Conservation (phyloP, 2,113 vertebrate species). For the Drymodes brunneopygia region DNA sequence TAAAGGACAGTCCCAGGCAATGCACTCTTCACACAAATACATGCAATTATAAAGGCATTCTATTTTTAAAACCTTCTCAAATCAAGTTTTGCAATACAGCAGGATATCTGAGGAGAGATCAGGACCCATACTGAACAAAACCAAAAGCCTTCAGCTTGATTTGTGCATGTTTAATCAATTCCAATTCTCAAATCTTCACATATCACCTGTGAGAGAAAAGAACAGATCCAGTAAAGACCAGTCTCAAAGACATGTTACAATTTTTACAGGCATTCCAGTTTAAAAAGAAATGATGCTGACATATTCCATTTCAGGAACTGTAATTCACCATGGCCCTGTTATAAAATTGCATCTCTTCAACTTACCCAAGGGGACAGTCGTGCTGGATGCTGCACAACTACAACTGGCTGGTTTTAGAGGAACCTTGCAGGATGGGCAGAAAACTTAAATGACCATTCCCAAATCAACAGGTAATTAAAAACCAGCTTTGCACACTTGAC, state of each 20-base stretch:
- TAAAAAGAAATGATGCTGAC: neutral
- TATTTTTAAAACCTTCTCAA: conserved; percentile 43
- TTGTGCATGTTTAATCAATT: conserved; percentile 34
- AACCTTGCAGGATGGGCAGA: neutral
- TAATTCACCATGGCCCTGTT: neutral
- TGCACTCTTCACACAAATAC: conserved; percentile 51
- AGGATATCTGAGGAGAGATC: conserved; percentile 36
- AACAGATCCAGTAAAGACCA: neutral
- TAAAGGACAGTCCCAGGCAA: conserved; percentile 1
- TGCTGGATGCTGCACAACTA: neutral
- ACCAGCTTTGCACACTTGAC: neutral
- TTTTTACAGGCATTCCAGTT: neutral
- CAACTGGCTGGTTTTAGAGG: neutral
- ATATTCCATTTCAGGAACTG: neutral
- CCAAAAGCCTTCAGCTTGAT: neutral
- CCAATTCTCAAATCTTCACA: conserved; percentile 44
- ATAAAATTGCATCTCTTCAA: neutral
- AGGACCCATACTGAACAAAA: conserved; percentile 31
- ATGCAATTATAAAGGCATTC: conserved; percentile 51
- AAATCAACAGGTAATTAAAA: neutral
- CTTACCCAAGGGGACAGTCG: neutral
- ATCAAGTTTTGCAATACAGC: conserved; percentile 28
- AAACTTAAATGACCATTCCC: neutral
- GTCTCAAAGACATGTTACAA: neutral
- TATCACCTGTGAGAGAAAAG: conserved; percentile 48